Evolutionary conservation across 2,888 invertebrate genomes (phyloP), one percentile per base, ranked within the genome.

Genomic region (Anthoptus insignis): DNA sequence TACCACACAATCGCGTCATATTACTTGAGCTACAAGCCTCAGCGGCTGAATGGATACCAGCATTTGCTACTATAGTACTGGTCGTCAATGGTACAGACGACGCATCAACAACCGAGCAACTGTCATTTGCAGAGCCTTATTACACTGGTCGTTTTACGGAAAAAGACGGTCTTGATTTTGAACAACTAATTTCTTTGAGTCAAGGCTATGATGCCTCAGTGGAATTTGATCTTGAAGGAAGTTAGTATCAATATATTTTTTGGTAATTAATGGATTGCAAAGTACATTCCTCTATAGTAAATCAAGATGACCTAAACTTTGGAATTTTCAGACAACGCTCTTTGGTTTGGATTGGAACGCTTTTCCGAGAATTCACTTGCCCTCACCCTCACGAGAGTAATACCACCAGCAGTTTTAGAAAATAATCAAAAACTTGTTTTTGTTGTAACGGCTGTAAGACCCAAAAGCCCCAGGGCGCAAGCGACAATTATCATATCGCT

Each of bases 91-190:
- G 24, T 3, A 52, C 61, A 0, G 59, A 69, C 4, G 49, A 64
- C 11, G 13, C 54, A 3, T 19, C 47, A 32, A 27, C 49, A 22
- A 59, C 11, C 13, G 65, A 66, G n/a, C 47, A 64, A 19, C 65
- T 68, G 7, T 52, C 59, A 16, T 76, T 76, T 24, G 59, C 22
- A 16, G 60, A 73, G 53, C 27, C 75, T 5, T 81, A 72, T 60
- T 83, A 81, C 64, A 74, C 75, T 2, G 83, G 82, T 9, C 59
- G 68, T 13, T 81, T 77, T 58, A 69, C 69, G 13, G 72, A 65
- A 50, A 24, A 42, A 6, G 67, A 8, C 7, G 76, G 76, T 3
- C 70, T 83, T 6, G 22, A 19, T 2, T 74, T 81, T 24, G 59
- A 69, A 0, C 68, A 71, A 8, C 64, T 68, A 5, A 78, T 82